Conservation (phyloP, 2,888 invertebrate genomes). For the Drosophila monieri region DNA sequence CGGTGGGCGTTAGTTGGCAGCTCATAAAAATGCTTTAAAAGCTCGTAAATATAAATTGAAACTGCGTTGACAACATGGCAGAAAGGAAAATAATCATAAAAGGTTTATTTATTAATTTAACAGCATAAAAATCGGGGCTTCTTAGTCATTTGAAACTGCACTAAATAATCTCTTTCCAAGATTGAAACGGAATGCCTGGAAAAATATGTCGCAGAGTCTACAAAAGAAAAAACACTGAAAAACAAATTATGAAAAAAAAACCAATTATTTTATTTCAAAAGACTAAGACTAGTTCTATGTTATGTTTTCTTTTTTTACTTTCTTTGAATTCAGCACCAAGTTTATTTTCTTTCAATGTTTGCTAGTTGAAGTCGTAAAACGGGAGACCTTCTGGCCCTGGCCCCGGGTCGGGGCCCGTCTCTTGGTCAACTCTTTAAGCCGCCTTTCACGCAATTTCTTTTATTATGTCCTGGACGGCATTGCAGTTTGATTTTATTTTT, state of each 20-base stretch:
- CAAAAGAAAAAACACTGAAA: background rate
- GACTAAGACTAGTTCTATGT: background rate
- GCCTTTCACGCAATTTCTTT: constrained; percentile 64
- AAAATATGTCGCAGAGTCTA: constrained; percentile 4
- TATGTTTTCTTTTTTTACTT: background rate
- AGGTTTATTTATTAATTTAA: constrained; percentile 24
- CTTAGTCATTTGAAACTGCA: constrained; percentile 18
- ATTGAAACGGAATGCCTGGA: constrained; percentile 6
- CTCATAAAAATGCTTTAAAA: constrained; percentile 74
- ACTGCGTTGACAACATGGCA: constrained; percentile 65
- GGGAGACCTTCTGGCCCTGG: constrained; percentile 13
- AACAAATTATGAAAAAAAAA: background rate
- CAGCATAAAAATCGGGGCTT: background rate
- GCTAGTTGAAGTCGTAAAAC: constrained; percentile 18
- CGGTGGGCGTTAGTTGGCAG: constrained; percentile 51
- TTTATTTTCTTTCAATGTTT: background rate
- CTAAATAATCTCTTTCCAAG: constrained; percentile 15
- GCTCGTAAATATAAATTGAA: constrained; percentile 78
- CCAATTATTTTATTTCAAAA: background rate
- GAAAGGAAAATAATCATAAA: constrained; percentile 12
- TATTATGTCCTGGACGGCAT: constrained; percentile 47
- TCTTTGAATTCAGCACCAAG: background rate
- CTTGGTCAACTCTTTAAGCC: constrained; percentile 44
- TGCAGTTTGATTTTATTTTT: constrained; percentile 74
- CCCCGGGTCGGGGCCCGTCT: constrained; percentile 9